Evolutionary conservation across 2,797 vertebrate species (phyloP).

Genomic region (Lagocephalus sceleratus): DNA sequence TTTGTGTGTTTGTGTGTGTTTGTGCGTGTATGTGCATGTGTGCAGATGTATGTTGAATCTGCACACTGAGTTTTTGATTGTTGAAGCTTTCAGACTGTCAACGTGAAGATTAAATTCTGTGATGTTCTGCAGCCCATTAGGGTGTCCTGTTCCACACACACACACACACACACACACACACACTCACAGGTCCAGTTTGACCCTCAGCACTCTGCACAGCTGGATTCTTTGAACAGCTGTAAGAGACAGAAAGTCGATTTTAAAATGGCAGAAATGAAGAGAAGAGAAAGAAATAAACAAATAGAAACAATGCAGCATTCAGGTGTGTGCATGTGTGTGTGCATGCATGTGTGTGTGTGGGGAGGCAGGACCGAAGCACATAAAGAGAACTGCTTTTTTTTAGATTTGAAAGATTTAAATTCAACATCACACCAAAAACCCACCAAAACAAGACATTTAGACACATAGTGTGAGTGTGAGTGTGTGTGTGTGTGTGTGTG

Average conservation of each 20-base stretch:
- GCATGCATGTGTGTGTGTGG: no score
- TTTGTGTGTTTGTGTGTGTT: slow-evolving; percentile 3
- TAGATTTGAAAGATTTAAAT: no score
- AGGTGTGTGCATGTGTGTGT: no score
- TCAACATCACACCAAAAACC: no score
- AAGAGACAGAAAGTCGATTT: slow-evolving; percentile 20
- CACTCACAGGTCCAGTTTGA: neutral
- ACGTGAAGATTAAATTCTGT: slow-evolving; percentile 27
- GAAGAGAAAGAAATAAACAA: neutral
- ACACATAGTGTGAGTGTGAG: no score
- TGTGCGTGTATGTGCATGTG: slow-evolving; percentile 12
- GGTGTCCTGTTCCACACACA: slow-evolving; percentile 11
- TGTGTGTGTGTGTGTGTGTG: no score
- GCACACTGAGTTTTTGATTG: slow-evolving; percentile 4
- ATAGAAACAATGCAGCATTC: no score
- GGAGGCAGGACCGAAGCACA: no score
- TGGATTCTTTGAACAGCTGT: no score
- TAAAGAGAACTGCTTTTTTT: no score
- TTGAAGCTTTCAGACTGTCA: slow-evolving; percentile 35
- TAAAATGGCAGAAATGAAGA: slow-evolving; percentile 13
- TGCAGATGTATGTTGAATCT: slow-evolving; percentile 21
- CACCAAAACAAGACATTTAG: no score
- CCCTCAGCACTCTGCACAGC: neutral
- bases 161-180: neutral
- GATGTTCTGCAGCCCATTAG: slow-evolving; percentile 15